Conservation (phyloP, 2,113 vertebrate genomes). For the Cebus imitator region DNA sequence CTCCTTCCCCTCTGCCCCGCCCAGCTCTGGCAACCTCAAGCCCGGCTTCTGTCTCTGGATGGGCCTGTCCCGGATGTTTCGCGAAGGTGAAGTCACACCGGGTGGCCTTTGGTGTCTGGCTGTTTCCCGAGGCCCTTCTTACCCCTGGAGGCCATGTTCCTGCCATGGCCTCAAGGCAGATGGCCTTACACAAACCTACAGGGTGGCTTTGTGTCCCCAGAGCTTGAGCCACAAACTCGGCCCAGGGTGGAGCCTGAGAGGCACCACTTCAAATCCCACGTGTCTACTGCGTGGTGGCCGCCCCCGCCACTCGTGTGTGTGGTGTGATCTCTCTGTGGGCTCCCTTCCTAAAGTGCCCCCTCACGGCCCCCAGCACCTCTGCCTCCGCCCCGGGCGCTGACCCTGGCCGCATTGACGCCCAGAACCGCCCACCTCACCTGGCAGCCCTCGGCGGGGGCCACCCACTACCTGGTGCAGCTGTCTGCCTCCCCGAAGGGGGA, state of each 20-base stretch:
- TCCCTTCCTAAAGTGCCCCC: neutral
- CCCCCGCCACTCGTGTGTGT: too few species aligned
- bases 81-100: neutral
- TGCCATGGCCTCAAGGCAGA: neutral
- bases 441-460: slow-evolving; percentile 86
- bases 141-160: neutral
- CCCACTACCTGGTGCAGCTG: slow-evolving; percentile 90
- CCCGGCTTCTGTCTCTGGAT: neutral
- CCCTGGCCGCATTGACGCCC: slow-evolving; percentile 86
- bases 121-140: neutral
- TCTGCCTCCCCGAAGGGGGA: slow-evolving; percentile 84
- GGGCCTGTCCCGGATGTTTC: neutral
- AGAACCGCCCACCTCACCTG: slow-evolving; percentile 89
- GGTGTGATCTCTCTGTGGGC: neutral
- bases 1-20: fast-evolving
- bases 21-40: neutral
- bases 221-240: neutral
- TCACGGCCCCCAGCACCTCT: slow-evolving; percentile 84
- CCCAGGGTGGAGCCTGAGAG: neutral
- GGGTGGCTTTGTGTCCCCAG: neutral
- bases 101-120: neutral
- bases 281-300: too few species aligned
- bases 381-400: slow-evolving; percentile 84
- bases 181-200: neutral
- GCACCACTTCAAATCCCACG: too few species aligned